Conservation (phyloP, 2,113 vertebrate genomes). For the Platichthys flesus region DNA sequence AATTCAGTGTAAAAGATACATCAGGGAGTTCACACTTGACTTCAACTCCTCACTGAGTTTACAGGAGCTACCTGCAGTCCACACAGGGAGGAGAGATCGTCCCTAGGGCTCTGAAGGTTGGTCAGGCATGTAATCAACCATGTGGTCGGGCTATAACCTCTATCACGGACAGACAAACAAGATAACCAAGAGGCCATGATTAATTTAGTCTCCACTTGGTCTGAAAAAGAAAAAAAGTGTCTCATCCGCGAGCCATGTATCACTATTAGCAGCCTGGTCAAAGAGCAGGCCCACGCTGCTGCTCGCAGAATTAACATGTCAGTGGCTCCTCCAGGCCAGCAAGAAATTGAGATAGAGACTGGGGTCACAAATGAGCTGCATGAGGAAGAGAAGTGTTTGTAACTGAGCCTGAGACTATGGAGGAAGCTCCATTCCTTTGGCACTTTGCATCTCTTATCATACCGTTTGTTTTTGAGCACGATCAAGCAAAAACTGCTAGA, state of each 20-base stretch:
- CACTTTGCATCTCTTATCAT: not conserved
- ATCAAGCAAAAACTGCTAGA: not conserved
- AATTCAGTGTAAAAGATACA: not conserved
- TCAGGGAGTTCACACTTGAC: not conserved
- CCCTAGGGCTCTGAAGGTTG: conserved; percentile 41
- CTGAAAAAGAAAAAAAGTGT: conserved; percentile 10
- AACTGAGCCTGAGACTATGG: not conserved
- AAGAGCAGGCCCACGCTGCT: conserved; percentile 49
- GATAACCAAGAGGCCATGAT: conserved; percentile 54
- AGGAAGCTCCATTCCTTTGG: not conserved
- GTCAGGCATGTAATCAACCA: conserved; percentile 59
- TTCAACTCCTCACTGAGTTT: not conserved
- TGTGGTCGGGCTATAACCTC: conserved; percentile 55
- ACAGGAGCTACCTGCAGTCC: conserved; percentile 10
- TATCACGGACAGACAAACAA: conserved; percentile 38
- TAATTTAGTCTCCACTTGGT: conserved; percentile 35
- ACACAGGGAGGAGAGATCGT: conserved; percentile 34
- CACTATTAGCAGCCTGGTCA: conserved; percentile 51
- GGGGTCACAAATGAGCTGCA: conserved; percentile 13
- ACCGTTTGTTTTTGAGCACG: not conserved
- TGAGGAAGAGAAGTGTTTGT: conserved; percentile 1
- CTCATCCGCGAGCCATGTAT: conserved; percentile 42
- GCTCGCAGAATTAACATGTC: conserved; percentile 51
- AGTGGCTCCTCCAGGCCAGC: conserved; percentile 4
- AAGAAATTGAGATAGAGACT: conserved; percentile 9